Evolutionary conservation across 64 coral and sea anemone species (phyloP), one percentile per base, ranked within the genome.

Genomic region (Pocillopora damicornis): DNA sequence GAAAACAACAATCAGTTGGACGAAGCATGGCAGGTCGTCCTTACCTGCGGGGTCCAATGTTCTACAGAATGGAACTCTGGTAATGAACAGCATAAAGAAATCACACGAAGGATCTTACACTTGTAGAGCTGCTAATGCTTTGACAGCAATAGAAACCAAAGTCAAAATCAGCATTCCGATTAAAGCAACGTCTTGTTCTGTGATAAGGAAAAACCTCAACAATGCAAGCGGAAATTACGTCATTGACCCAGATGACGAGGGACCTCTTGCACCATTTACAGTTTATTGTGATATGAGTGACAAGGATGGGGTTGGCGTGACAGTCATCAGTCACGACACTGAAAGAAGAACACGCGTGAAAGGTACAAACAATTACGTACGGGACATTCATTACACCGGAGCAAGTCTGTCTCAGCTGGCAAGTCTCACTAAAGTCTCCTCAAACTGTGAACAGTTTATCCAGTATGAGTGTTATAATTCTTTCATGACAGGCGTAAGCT

Each of bases 1-100:
- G 25, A 61, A 9, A 58, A 86, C 91, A 51, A 73, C 35, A 1
- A 81, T 92, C 51, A 67, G 78, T 18, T 92, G 91, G 91, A 88
- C 68, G 77, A 87, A 81, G 71, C 63, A 77, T 56, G 75, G 75
- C 42, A 51, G 17, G 38, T 56, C 38, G 14, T 58, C 15, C 10
- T 13, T 76, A 13, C 15, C 7, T 35, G 30, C 14, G 0, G 73
- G 35, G 8, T 75, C n/a, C 30, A 14, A 75, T 37, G 73, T 75
- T 36, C 11, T 75, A 13, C 30, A 13, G 6, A 75, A 75, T 75
- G 73, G 73, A 36, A 75, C 73, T 1, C 73, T 75, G 30, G 10
- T 75, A 35, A 25, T 75, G 2, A 9, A 11, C 4, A 75, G 35
- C 73, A 75, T 75, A 26, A 75, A 75, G 34, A 75, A 75, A 75